Percentiles rank a stretch among this genome's conserved stretches.
These are phyloP conservation scores for Lophura nycthemera DNA, from an alignment of 2,113 vertebrate genomes.

Conservation along the genomic window DNA sequence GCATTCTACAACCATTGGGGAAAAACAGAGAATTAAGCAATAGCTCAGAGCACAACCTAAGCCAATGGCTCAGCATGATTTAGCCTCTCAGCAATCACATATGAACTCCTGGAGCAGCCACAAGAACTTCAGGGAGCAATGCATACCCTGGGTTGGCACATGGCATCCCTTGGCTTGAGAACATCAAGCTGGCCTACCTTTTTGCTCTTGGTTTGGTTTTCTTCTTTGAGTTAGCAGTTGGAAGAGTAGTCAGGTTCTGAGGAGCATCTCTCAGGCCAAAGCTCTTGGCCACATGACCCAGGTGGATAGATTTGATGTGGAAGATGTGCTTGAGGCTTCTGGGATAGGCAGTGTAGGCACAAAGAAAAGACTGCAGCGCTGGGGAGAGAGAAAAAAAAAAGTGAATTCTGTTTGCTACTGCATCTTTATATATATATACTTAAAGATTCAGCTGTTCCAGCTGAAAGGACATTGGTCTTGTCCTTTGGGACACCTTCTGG, in stretches of 20 bases:
- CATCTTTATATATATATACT: background rate
- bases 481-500: conserved; percentile 54
- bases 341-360: conserved; percentile 91
- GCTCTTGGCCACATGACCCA: conserved; percentile 91
- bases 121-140: background rate
- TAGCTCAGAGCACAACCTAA: background rate
- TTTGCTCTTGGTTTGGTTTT: conserved; percentile 57
- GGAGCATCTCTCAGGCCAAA: conserved; percentile 95
- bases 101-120: background rate
- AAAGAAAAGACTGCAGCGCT: conserved; percentile 94
- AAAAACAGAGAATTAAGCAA: background rate
- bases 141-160: accelerated
- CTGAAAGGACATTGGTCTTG: background rate
- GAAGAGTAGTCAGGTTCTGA: conserved; percentile 74
- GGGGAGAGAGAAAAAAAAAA: background rate
- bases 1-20: background rate
- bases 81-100: background rate
- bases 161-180: background rate
- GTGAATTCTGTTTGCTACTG: conserved; percentile 26
- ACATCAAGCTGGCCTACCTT: conserved; percentile 62
- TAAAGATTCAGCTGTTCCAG: conserved; percentile 53
- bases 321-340: conserved; percentile 90
- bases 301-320: conserved; percentile 87
- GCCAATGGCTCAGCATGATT: background rate
- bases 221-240: conserved; percentile 32